Evolutionary conservation across 2,113 vertebrate genomes (phyloP).

Genomic region (Struthio camelus): DNA sequence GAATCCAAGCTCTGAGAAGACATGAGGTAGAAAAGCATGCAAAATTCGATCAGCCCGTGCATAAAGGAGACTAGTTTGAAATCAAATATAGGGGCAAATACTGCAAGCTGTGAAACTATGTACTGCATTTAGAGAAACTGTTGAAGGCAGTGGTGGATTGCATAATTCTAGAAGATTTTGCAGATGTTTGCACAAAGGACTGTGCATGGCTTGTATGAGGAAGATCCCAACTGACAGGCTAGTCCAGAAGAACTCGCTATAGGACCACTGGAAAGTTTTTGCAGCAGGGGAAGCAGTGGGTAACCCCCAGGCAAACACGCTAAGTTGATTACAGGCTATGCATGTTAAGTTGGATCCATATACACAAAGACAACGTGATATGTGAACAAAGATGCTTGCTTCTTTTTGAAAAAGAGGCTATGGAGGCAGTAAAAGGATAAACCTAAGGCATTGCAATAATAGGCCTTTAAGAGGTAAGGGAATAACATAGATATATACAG

Average conservation of each 20-base stretch:
- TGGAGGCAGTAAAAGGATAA: neutral
- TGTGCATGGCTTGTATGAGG: neutral
- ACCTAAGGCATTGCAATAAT: neutral
- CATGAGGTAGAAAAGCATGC: neutral
- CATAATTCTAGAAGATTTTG: neutral
- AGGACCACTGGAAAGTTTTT: neutral
- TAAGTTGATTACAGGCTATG: too few relatives aligned
- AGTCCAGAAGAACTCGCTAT: neutral
- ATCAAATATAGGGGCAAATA: neutral
- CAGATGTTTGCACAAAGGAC: neutral
- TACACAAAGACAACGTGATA: too few relatives aligned
- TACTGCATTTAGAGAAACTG: neutral
- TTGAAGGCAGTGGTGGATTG: neutral
- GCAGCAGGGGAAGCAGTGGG: neutral
- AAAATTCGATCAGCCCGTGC: neutral
- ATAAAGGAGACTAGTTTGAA: neutral
- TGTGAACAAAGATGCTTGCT: neutral
- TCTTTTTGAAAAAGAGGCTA: neutral
- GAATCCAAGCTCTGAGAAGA: neutral
- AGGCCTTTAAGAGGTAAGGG: neutral
- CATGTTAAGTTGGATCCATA: neutral
- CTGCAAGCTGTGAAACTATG: neutral
- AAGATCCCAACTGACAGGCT: neutral
- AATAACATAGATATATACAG: neutral
- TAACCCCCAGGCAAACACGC: neutral